Evolutionary conservation across 2,888 invertebrate species (phyloP).

Genomic region (Ormyrus rosae): DNA sequence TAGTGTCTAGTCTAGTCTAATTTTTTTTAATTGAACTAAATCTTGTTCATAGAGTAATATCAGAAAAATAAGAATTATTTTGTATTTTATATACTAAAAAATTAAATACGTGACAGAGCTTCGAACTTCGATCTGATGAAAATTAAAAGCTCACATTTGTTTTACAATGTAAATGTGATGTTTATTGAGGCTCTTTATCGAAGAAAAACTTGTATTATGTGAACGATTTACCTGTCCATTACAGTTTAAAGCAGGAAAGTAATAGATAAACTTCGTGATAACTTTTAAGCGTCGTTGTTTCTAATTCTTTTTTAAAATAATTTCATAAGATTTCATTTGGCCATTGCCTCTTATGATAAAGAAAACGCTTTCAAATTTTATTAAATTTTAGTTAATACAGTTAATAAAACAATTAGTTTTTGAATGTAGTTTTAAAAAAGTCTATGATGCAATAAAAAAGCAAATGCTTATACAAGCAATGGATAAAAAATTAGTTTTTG

Average conservation of each 20-base stretch:
- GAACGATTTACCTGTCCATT: slow-evolving; percentile 32
- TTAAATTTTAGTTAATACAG: slow-evolving; percentile 21
- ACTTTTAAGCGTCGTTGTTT: slow-evolving; percentile 24
- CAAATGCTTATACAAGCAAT: slow-evolving; percentile 6
- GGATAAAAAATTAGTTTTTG: too few species aligned
- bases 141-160: slow-evolving; percentile 29
- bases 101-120: slow-evolving; percentile 31
- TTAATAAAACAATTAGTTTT: slow-evolving; percentile 12
- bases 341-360: slow-evolving; percentile 13
- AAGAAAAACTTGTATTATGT: slow-evolving; percentile 33
- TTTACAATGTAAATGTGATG: slow-evolving; percentile 22
- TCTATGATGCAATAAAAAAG: slow-evolving; percentile 22
- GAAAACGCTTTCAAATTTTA: slow-evolving; percentile 18
- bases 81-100: slow-evolving; percentile 57
- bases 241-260: slow-evolving; percentile 11
- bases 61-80: slow-evolving; percentile 51
- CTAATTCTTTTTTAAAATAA: slow-evolving; percentile 19
- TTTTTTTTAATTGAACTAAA: slow-evolving; percentile 51
- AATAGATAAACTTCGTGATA: slow-evolving; percentile 22
- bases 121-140: slow-evolving; percentile 19
- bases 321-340: slow-evolving; percentile 34
- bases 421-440: slow-evolving; percentile 8
- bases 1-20: slow-evolving; percentile 58
- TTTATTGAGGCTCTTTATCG: slow-evolving; percentile 23
- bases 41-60: slow-evolving; percentile 52